Evolutionary conservation across 2,888 invertebrate species (phyloP), one percentile per base, ranked within the genome.

Genomic region (Lepidochrysops patricia): DNA sequence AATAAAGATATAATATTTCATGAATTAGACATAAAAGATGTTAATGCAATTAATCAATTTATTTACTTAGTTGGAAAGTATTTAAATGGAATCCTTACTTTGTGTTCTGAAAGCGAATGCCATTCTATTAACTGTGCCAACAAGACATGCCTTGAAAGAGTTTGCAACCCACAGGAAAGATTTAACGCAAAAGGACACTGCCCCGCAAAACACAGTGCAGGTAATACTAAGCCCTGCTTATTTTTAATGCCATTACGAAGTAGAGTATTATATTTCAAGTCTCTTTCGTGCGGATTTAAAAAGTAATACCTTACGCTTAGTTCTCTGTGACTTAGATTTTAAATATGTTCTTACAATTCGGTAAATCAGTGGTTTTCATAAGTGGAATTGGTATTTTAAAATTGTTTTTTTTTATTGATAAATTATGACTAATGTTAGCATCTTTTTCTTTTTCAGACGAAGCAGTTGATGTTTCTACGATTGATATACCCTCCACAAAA

Each of bases 51-150:
- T 6, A 82, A 86, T 15, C 78, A 79, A 9, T 84, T 88, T 61
- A 74, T 84, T 68, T 84, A 85, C 7, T 85, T 86, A 63, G 75
- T 87, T 5, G 89, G 89, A 9, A 89, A 89, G 77, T 84, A 89
- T 65, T 74, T 84, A n/a, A 76, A 68, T 60, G 88, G 88, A 19
- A 70, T 79, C 57, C 68, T 89, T 66, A 86, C 88, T 43, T 82
- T 88, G 64, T 89, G 88, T 64, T 86, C 88, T 2, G 70, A 80
- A 60, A 75, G 64, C 54, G 67, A 76, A 64, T 89, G 88, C 61
- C 84, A 84, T 67, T 89, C 89, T 27, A 82, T 88, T 77, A 86
- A 86, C 67, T 89, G 89, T 64, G 72, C 67, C 7, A 71, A 82
- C 43, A 84, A 85, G 69, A 70, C 65, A 9, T 89, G 88, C 63